phyloP scores from a whole-genome alignment of 2,113 vertebrate species.

The Campylomormyrus tamandua region DNA sequence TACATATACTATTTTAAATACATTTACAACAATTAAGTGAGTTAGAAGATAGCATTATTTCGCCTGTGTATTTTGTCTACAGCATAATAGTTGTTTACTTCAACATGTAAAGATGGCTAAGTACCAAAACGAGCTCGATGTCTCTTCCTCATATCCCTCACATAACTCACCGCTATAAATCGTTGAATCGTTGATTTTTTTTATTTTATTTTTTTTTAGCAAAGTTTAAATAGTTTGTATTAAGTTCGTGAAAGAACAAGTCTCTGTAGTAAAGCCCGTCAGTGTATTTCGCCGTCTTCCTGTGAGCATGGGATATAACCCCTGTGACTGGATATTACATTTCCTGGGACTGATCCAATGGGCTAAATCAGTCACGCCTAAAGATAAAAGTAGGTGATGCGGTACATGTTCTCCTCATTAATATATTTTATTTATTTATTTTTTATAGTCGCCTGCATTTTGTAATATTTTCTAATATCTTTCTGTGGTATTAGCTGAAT shows the following conservation, averaged over 20 bases:
- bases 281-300: constrained; percentile 12
- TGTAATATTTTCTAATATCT: neutral
- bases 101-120: neutral
- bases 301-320: constrained; percentile 15
- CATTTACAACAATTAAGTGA: neutral
- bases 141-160: neutral
- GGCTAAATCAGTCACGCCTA: constrained; percentile 2
- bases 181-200: neutral
- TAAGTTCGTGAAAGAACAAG: neutral
- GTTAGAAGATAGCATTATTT: neutral
- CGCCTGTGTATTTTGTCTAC: neutral
- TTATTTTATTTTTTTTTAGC: neutral
- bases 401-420: neutral
- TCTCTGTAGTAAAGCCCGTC: constrained; percentile 12
- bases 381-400: neutral
- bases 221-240: neutral
- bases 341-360: constrained; percentile 13
- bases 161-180: neutral
- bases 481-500: neutral
- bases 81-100: neutral
- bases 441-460: neutral
- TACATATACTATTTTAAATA: neutral
- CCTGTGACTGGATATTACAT: constrained; percentile 20
- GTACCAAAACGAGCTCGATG: neutral
- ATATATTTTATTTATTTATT: neutral